These are phyloP conservation scores for Drosophila neotestacea DNA, from an alignment of 2,888 invertebrate species.

Conservation along the genomic window DNA sequence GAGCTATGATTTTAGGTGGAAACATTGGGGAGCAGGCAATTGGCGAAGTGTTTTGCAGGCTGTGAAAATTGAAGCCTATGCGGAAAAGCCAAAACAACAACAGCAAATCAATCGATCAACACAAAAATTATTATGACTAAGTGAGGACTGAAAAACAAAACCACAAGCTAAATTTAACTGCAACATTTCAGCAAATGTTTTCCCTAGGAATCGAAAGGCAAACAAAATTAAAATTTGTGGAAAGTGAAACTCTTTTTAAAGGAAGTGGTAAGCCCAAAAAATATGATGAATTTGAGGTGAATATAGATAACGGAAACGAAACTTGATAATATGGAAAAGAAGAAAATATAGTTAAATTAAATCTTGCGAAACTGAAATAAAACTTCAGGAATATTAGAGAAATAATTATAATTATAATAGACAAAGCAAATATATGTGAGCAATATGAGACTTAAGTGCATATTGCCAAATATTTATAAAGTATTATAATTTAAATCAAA, in stretches of 20 bases:
- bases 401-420: too few relatives aligned
- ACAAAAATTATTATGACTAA: slow-evolving; percentile 32
- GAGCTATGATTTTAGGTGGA: not conserved
- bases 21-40: slow-evolving; percentile 31
- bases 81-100: slow-evolving; percentile 55
- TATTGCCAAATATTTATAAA: too few relatives aligned
- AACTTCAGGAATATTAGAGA: too few relatives aligned
- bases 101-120: slow-evolving; percentile 56
- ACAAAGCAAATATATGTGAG: too few relatives aligned
- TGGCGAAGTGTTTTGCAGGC: slow-evolving; percentile 50
- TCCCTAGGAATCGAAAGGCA: slow-evolving; percentile 26
- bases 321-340: too few relatives aligned
- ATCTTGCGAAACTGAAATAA: too few relatives aligned
- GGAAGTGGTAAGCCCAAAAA: not conserved
- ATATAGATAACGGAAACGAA: too few relatives aligned
- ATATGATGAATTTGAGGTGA: too few relatives aligned
- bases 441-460: too few relatives aligned
- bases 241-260: slow-evolving; percentile 5
- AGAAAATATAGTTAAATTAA: too few relatives aligned
- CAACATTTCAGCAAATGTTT: slow-evolving; percentile 47
- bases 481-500: too few relatives aligned
- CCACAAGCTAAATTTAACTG: slow-evolving; percentile 27
- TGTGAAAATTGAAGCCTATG: slow-evolving; percentile 57
- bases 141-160: slow-evolving; percentile 29
- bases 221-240: not conserved